A percentile compares a stretch with the other conserved stretches of the same genome.
Conservation (phyloP, 2,113 vertebrate species). For the Galeopterus variegatus region DNA sequence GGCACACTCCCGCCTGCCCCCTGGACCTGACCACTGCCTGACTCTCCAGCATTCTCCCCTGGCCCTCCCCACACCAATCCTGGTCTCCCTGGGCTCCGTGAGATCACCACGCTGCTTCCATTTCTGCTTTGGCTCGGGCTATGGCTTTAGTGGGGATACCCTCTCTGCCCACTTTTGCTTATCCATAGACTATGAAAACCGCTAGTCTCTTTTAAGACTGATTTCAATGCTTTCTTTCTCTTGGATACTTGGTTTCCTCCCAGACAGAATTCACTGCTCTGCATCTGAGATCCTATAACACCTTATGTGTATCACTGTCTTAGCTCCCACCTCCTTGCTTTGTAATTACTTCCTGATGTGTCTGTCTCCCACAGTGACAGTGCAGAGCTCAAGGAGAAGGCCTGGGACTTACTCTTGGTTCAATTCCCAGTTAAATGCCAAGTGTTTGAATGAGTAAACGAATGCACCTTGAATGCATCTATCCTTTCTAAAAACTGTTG, state of each 20-base stretch:
- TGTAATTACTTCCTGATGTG: background rate
- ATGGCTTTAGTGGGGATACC: background rate
- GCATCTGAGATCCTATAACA: no score
- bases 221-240: background rate
- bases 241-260: background rate
- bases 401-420: background rate
- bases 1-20: accelerated
- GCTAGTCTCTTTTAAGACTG: background rate
- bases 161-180: background rate
- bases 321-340: background rate
- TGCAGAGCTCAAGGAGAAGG: background rate
- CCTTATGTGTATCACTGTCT: accelerated
- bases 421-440: background rate
- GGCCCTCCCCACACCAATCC: no score
- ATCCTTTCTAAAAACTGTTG: background rate
- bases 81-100: background rate
- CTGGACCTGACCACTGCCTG: no score
- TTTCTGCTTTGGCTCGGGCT: accelerated
- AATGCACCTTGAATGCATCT: background rate
- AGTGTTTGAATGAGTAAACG: background rate
- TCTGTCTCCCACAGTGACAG: background rate
- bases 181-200: background rate
- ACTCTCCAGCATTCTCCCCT: background rate
- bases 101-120: accelerated
- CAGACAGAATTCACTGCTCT: background rate